Percentiles rank a stretch among this genome's conserved stretches.
Evolutionary conservation across 2,113 vertebrate species (phyloP).

Genomic region (Hoplias malabaricus): DNA sequence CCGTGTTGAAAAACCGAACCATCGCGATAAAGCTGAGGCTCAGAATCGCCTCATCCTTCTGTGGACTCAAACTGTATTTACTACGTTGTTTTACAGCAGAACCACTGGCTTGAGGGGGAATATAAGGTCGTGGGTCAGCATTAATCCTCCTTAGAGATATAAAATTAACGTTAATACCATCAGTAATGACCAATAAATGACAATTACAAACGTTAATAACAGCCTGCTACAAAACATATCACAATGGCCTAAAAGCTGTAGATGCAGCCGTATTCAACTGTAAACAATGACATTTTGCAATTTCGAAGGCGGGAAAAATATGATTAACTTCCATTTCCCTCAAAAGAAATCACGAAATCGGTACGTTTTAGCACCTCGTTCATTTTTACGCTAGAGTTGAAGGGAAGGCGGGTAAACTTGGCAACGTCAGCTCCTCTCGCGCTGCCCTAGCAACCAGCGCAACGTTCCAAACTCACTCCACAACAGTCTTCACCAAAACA

Average conservation of each 20-base stretch:
- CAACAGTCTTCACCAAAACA: too few species aligned
- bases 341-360: too few species aligned
- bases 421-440: constrained; percentile 20
- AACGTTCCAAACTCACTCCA: neutral
- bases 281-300: too few species aligned
- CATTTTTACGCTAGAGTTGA: constrained; percentile 24
- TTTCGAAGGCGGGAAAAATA: too few species aligned
- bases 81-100: neutral
- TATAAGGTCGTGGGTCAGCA: neutral
- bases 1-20: neutral
- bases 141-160: neutral
- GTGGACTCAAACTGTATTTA: neutral
- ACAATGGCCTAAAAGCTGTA: neutral
- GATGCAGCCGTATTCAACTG: too few species aligned
- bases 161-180: neutral
- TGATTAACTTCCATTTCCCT: too few species aligned
- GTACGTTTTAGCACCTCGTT: too few species aligned
- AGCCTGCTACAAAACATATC: neutral
- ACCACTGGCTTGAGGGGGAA: neutral
- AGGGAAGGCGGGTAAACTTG: constrained; percentile 27
- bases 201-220: too few species aligned
- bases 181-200: neutral
- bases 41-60: neutral
- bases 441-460: neutral
- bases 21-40: neutral